Percentiles rank a stretch among this genome's conserved stretches.
Conservation (phyloP, 2,888 invertebrate species). For the Pseudococcus longispinus region DNA sequence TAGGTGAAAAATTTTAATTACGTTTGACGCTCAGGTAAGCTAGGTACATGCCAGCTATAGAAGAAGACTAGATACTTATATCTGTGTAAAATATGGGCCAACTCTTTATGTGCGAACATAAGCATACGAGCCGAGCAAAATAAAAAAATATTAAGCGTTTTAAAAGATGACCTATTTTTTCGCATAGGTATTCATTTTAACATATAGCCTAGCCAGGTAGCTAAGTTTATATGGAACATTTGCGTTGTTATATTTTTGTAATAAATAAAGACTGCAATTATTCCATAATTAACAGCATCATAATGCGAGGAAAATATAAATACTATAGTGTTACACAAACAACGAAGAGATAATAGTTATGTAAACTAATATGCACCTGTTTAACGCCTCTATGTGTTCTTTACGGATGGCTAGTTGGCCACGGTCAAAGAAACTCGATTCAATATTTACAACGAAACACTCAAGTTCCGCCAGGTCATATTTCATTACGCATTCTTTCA, state of each 20-base stretch:
- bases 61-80: not conserved
- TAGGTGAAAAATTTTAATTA: not conserved
- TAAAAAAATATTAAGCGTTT: not conserved
- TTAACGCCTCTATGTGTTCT: slow-evolving; percentile 29
- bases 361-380: slow-evolving; percentile 43
- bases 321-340: slow-evolving; percentile 22
- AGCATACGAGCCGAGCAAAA: not conserved
- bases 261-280: slow-evolving; percentile 43
- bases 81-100: not conserved
- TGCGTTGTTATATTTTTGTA: slow-evolving; percentile 26
- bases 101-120: not conserved
- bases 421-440: slow-evolving; percentile 16
- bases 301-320: slow-evolving; percentile 38
- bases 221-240: slow-evolving; percentile 1
- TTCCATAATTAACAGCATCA: slow-evolving; percentile 45
- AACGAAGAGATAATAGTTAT: slow-evolving; percentile 8
- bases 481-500: not conserved
- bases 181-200: slow-evolving; percentile 13
- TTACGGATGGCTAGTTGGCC: slow-evolving; percentile 42
- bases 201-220: not conserved
- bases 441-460: not conserved
- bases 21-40: not conserved
- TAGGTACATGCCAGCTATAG: not conserved
- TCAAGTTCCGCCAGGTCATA: not conserved
- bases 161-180: slow-evolving; percentile 33